Base-by-base conservation (phyloP, 2,113 vertebrate genomes). In the Nannospalax galili region DNA sequence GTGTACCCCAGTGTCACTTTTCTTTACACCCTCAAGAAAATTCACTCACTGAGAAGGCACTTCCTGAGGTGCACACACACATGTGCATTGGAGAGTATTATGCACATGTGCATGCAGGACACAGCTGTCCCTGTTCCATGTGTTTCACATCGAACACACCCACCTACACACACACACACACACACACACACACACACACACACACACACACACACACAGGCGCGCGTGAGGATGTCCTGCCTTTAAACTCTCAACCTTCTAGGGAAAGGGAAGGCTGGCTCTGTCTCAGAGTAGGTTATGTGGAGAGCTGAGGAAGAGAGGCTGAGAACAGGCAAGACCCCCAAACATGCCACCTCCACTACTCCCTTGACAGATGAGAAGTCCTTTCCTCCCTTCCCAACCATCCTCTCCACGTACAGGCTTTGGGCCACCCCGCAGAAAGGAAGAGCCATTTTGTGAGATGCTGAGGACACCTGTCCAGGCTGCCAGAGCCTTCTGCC, bases 401-500 rank as follows among this genome's bases (percentile, higher is more conserved):
- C 19, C 30, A n/a, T 70, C 56, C 42, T 90, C 42, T 56, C 48
- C 28, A 15, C 2, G 45, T 19, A 88, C 52, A 75, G 11, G 32
- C 65, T 77, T 20, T 20, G 7, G 7, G 4, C 30, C 37, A n/a
- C 32, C 64, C 6, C 3, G 7, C 10, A 22, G 70, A 32, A 93
- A 93, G 86, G 72, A 77, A 67, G 37, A 48, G 42, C 52, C 52
- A 30, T 48, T 84, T 73, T 64, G 30, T 28, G 64, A 67, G 45
- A 60, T 40, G 45, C 94, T 24, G 52, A 35, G 40, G 69, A 19
- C 26, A 94, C 84, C 86, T 87, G 65, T 11, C 17, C 79, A n/a
- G 84, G 93, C 58, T 60, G 22, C 88, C 64, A 40, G 91, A 89
- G 58, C 37, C 42, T 32, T 74, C 62, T n/a, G 64, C 77, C 74